phyloP scores from a whole-genome alignment of 2,888 invertebrate species.

The Ecdyonurus torrentis region DNA sequence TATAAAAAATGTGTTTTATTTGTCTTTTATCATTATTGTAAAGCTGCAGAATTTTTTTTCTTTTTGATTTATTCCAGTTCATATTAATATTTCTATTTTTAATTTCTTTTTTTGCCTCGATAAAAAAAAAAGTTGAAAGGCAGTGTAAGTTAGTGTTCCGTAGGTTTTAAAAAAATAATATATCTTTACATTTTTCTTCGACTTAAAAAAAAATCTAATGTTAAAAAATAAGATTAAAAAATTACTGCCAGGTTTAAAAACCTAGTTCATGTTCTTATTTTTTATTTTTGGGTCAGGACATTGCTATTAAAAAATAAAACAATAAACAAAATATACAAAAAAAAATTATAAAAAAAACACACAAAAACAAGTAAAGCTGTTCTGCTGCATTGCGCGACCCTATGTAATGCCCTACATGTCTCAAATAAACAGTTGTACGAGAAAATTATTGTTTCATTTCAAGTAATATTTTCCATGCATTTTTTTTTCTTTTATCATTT shows the following conservation, averaged over 20 bases:
- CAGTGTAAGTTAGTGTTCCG: not conserved
- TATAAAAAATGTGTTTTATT: not conserved
- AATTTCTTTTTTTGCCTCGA: not conserved
- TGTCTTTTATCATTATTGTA: not conserved
- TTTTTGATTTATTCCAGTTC: not conserved
- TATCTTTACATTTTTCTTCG: not conserved
- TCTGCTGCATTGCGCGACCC: constrained; percentile 18
- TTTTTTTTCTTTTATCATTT: too few species aligned
- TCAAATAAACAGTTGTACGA: constrained; percentile 47
- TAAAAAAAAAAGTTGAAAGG: not conserved
- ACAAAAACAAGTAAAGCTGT: not conserved
- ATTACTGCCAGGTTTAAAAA: not conserved
- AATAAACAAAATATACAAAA: not conserved
- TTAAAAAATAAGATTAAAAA: not conserved
- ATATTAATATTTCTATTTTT: not conserved
- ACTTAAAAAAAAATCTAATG: not conserved
- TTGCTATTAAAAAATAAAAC: constrained; percentile 13
- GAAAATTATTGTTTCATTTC: constrained; percentile 22
- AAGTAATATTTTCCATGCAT: too few species aligned
- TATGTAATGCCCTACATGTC: constrained; percentile 33
- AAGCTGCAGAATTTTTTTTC: not conserved
- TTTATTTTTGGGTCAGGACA: constrained; percentile 27
- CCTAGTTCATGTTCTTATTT: constrained; percentile 20
- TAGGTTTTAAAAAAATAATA: not conserved
- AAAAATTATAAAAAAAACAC: not conserved